These are phyloP conservation scores for Pomacea maculata DNA, from an alignment of 1,140 invertebrate species.

Conservation along the genomic window DNA sequence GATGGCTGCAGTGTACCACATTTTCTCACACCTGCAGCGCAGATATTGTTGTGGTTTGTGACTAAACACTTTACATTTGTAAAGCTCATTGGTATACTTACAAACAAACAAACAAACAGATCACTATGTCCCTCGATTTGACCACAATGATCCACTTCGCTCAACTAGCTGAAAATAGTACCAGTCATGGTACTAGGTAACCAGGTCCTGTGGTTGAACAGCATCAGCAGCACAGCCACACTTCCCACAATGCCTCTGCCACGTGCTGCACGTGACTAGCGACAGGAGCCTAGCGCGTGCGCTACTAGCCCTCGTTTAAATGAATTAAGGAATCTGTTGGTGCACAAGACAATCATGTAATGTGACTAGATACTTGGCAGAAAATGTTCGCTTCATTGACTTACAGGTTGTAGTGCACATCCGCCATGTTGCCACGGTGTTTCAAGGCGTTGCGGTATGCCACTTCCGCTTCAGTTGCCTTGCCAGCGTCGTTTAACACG, in stretches of 20 bases:
- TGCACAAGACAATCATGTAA: not conserved
- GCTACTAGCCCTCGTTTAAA: constrained; percentile 73
- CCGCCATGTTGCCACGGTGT: constrained; percentile 94
- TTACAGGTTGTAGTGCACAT: constrained; percentile 99
- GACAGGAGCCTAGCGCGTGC: constrained; percentile 36
- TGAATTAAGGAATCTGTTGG: too few species aligned
- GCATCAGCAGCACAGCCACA: constrained; percentile 71
- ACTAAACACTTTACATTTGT: too few species aligned
- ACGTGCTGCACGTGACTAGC: not conserved
- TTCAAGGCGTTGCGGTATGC: constrained; percentile 93
- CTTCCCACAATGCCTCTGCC: constrained; percentile 37
- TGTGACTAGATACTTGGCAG: not conserved
- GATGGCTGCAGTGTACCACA: too few species aligned
- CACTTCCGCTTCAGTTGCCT: constrained; percentile 91
- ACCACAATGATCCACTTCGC: too few species aligned
- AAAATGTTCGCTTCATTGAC: constrained; percentile 66
- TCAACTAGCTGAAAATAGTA: too few species aligned
- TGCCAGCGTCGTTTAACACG: constrained; percentile 73
- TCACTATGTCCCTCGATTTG: too few species aligned
- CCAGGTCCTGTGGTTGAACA: constrained; percentile 81
- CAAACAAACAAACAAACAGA: too few species aligned
- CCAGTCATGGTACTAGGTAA: constrained; percentile 87
- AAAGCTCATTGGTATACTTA: too few species aligned
- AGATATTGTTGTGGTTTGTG: too few species aligned
- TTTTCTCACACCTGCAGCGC: too few species aligned